phyloP scores from a whole-genome alignment of 2,888 invertebrate species.

The Fragum sueziense region DNA sequence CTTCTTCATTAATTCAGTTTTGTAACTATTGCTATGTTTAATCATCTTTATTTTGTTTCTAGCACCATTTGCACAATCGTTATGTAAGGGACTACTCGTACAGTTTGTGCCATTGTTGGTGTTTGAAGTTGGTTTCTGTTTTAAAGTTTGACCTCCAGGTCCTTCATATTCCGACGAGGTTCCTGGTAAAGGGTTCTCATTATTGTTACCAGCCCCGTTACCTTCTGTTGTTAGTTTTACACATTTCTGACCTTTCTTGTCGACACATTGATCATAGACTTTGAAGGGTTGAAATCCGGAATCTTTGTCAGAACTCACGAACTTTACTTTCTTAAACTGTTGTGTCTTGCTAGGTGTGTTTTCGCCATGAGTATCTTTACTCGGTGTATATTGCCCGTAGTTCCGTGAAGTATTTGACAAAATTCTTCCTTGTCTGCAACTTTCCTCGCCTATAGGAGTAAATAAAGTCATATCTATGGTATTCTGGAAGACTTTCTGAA shows the following conservation, averaged over 20 bases:
- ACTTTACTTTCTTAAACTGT: neutral
- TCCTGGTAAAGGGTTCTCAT: too few relatives aligned
- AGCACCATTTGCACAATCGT: too few relatives aligned
- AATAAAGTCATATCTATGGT: slow-evolving; percentile 66
- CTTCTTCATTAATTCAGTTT: too few relatives aligned
- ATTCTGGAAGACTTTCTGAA: slow-evolving; percentile 66
- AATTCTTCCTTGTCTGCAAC: neutral
- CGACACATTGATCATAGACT: neutral
- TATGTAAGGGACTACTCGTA: too few relatives aligned
- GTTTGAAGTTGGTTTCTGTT: too few relatives aligned
- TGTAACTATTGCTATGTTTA: too few relatives aligned
- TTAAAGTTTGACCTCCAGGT: too few relatives aligned
- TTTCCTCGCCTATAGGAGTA: slow-evolving; percentile 44
- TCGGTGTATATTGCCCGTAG: neutral
- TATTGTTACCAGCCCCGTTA: neutral
- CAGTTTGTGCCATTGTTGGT: too few relatives aligned
- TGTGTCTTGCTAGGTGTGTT: neutral
- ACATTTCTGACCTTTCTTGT: slow-evolving; percentile 4
- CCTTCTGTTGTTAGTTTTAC: slow-evolving; percentile 1
- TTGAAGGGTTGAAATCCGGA: neutral
- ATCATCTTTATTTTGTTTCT: too few relatives aligned
- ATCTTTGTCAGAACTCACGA: neutral
- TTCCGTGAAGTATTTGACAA: too few relatives aligned
- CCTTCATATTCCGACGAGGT: too few relatives aligned
- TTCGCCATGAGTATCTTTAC: neutral